Evolutionary conservation across 2,797 vertebrate species (phyloP).

Genomic region (Sebastiscus tertius): DNA sequence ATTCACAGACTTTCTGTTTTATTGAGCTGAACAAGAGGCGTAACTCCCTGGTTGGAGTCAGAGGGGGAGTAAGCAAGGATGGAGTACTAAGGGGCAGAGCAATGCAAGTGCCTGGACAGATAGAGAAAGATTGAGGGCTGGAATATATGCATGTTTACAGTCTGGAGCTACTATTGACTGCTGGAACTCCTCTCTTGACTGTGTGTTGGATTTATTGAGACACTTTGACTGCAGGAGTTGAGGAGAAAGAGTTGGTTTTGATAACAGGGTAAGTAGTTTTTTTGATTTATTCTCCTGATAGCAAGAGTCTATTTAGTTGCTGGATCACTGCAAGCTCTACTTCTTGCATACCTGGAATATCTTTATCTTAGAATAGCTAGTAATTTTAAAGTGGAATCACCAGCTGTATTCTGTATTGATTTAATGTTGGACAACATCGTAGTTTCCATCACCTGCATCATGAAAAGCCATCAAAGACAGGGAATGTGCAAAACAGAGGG

Average conservation of each 20-base stretch:
- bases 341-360: neutral
- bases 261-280: conserved; percentile 51
- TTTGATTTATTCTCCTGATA: neutral
- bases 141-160: conserved; percentile 20
- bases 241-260: neutral
- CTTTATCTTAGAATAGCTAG: accelerated
- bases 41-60: conserved; percentile 30
- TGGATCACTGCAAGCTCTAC: neutral
- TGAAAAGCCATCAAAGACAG: conserved; percentile 47
- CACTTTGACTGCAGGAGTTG: neutral
- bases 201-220: neutral
- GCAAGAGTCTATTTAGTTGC: too few relatives aligned
- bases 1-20: conserved; percentile 8
- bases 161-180: neutral
- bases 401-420: conserved; percentile 21
- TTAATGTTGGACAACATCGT: neutral
- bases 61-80: conserved; percentile 54
- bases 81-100: conserved; percentile 44
- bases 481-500: conserved; percentile 48
- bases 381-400: neutral
- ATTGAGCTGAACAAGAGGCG: conserved; percentile 47
- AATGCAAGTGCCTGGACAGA: conserved; percentile 23
- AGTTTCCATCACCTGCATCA: conserved; percentile 33
- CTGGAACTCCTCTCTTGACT: neutral
- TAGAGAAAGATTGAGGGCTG: conserved; percentile 15